phyloP scores from a whole-genome alignment of 2,797 vertebrate species.

The Galago senegalensis region DNA sequence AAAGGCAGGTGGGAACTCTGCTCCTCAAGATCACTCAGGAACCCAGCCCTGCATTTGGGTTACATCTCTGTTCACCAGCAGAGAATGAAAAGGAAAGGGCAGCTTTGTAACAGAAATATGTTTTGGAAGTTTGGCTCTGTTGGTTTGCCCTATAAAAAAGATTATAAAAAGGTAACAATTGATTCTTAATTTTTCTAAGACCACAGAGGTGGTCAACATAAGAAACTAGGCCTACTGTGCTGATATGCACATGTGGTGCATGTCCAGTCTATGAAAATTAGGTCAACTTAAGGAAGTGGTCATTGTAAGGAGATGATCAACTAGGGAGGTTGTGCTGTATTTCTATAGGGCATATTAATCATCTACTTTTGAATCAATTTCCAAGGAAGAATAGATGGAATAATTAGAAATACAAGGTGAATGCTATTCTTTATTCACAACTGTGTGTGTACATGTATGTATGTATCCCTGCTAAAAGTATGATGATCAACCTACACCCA shows the following conservation, averaged over 20 bases:
- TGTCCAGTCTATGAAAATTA: too few species aligned
- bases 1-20: neutral
- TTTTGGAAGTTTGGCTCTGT: neutral
- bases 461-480: neutral
- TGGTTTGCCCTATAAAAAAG: neutral
- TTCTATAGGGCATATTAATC: neutral
- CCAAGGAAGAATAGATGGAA: neutral
- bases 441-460: neutral
- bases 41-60: neutral
- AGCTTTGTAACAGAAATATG: neutral
- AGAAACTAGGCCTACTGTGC: too few species aligned
- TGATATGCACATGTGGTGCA: too few species aligned
- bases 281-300: too few species aligned
- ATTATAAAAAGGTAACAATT: neutral
- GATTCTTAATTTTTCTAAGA: constrained; percentile 17
- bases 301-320: too few species aligned
- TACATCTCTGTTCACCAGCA: neutral
- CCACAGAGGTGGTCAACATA: too few species aligned
- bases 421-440: neutral
- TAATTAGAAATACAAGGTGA: neutral
- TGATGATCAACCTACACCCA: neutral
- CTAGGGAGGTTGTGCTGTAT: neutral
- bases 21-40: neutral
- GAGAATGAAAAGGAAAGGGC: neutral
- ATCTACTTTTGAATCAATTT: constrained; percentile 30